Evolutionary conservation across 2,113 vertebrate species (phyloP).

Genomic region (Prionailurus bengalensis): DNA sequence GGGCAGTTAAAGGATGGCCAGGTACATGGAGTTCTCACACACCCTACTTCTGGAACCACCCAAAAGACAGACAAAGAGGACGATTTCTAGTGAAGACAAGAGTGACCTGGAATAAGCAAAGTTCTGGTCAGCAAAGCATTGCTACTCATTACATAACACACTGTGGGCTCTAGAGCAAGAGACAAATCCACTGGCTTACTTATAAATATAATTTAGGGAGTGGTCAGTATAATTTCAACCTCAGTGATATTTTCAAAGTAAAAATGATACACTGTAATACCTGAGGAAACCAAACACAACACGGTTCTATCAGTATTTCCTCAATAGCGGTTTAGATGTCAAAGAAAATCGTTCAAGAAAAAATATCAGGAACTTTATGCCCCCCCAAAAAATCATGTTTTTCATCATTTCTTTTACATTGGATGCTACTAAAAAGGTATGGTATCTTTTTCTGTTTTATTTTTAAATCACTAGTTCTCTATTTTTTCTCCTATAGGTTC

Average conservation of each 20-base stretch:
- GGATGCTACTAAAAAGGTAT: background rate
- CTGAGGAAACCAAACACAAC: constrained; percentile 42
- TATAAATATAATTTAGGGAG: constrained; percentile 49
- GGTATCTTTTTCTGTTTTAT: background rate
- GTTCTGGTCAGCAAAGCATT: constrained; percentile 26
- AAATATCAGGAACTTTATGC: constrained; percentile 29
- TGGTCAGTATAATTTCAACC: constrained; percentile 68
- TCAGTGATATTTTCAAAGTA: constrained; percentile 38
- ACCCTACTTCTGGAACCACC: background rate
- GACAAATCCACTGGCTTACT: constrained; percentile 58
- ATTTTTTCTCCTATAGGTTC: background rate
- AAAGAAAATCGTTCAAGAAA: constrained; percentile 52
- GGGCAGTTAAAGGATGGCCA: constrained; percentile 14
- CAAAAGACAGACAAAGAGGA: background rate
- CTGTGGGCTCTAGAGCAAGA: constrained; percentile 49
- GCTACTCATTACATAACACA: constrained; percentile 39
- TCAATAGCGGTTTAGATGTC: constrained; percentile 22
- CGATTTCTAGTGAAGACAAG: background rate
- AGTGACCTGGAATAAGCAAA: background rate
- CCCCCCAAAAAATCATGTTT: background rate
- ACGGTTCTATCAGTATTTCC: constrained; percentile 65
- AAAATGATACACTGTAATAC: constrained; percentile 54
- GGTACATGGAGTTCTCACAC: background rate
- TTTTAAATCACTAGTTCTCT: background rate
- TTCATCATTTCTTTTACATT: background rate